phyloP scores from a whole-genome alignment of 2,888 invertebrate species.

The Protodeltote pygarga region DNA sequence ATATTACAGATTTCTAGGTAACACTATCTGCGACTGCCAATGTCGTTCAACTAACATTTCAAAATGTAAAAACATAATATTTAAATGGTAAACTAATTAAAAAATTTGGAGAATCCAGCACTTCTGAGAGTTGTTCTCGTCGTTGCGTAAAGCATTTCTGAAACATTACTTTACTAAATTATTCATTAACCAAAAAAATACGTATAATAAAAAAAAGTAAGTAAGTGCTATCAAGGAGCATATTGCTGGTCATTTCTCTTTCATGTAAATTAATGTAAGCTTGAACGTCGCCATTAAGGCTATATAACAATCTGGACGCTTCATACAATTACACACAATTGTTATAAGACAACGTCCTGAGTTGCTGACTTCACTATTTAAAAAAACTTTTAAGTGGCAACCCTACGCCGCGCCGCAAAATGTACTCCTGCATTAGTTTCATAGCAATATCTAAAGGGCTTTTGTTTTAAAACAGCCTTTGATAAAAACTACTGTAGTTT shows the following conservation, averaged over 20 bases:
- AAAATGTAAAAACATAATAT: too few relatives aligned
- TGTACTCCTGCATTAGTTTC: constrained; percentile 2
- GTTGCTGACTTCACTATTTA: constrained; percentile 11
- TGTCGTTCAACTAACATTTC: too few relatives aligned
- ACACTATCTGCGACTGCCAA: too few relatives aligned
- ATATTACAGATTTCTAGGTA: too few relatives aligned
- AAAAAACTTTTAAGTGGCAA: not conserved
- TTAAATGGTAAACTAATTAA: too few relatives aligned
- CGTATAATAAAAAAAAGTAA: too few relatives aligned
- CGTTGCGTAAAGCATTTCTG: too few relatives aligned
- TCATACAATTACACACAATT: constrained; percentile 32
- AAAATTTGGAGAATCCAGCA: too few relatives aligned
- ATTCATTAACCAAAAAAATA: not conserved
- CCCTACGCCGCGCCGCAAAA: constrained; percentile 11
- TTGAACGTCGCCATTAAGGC: constrained; percentile 14
- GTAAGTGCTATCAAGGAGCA: too few relatives aligned
- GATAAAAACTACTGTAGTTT: constrained; percentile 28
- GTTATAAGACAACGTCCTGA: constrained; percentile 31
- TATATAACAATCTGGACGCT: constrained; percentile 24
- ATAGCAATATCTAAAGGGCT: constrained; percentile 7
- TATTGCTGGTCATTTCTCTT: too few relatives aligned
- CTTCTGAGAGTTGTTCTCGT: too few relatives aligned
- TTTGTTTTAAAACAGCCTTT: constrained; percentile 9
- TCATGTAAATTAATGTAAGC: too few relatives aligned
- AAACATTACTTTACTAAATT: constrained; percentile 1